phyloP scores from a whole-genome alignment of 2,888 invertebrate species.

The Troilus luridus region DNA sequence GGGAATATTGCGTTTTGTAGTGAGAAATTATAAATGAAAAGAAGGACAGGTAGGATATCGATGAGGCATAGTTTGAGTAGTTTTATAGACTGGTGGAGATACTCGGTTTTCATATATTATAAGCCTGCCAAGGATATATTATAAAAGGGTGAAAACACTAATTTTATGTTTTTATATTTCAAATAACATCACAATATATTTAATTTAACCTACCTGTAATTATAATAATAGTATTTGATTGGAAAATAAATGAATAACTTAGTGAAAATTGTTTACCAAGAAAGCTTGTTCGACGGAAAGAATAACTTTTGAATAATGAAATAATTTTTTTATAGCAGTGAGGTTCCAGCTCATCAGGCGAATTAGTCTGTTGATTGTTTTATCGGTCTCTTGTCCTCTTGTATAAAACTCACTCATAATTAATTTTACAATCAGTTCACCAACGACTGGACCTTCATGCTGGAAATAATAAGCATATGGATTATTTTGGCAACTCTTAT shows the following conservation, averaged over 20 bases:
- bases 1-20: too few relatives aligned
- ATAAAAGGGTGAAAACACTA: neutral
- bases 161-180: neutral
- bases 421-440: constrained; percentile 64
- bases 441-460: constrained; percentile 65
- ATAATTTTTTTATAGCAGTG: constrained; percentile 65
- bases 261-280: constrained; percentile 66
- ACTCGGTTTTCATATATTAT: too few relatives aligned
- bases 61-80: too few relatives aligned
- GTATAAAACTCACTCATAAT: constrained; percentile 65
- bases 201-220: neutral
- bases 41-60: too few relatives aligned
- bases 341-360: constrained; percentile 64
- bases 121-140: neutral
- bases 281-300: constrained; percentile 72
- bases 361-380: constrained; percentile 63
- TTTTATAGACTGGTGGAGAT: too few relatives aligned
- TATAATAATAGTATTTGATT: neutral
- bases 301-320: constrained; percentile 64
- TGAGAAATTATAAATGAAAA: too few relatives aligned
- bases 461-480: constrained; percentile 57
- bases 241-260: neutral
- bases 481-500: neutral
- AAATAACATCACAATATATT: neutral
- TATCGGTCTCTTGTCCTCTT: constrained; percentile 53